Conservation (phyloP, 2,888 invertebrate genomes). For the Sturmia bella region DNA sequence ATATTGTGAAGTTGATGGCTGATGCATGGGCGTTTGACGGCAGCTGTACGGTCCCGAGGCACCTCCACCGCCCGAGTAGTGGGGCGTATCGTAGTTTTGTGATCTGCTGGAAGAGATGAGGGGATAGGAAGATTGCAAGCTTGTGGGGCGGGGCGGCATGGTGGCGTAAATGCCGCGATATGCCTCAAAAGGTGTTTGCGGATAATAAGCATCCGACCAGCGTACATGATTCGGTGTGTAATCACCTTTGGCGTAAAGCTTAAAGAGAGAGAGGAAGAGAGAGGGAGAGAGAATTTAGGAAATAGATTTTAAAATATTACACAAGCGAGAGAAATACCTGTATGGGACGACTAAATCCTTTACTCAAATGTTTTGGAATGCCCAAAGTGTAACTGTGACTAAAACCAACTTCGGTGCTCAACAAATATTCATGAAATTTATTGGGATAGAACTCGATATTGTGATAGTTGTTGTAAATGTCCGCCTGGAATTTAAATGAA, state of each 20-base stretch:
- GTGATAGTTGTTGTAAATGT: slow-evolving; percentile 92
- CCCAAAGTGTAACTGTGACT: slow-evolving; percentile 93
- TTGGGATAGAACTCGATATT: slow-evolving; percentile 94
- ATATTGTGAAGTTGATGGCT: slow-evolving; percentile 79
- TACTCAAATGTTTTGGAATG: slow-evolving; percentile 90
- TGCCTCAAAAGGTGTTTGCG: slow-evolving; percentile 85
- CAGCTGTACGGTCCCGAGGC: slow-evolving; percentile 81
- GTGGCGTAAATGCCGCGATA: slow-evolving; percentile 84
- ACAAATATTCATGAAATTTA: slow-evolving; percentile 95
- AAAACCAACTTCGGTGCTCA: slow-evolving; percentile 95
- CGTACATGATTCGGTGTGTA: slow-evolving; percentile 85
- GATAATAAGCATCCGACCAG: slow-evolving; percentile 86
- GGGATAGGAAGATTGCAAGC: slow-evolving; percentile 72
- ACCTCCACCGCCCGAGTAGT: slow-evolving; percentile 76
- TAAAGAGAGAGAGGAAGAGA: slow-evolving; percentile 14
- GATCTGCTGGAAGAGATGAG: slow-evolving; percentile 77
- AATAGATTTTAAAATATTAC: no score
- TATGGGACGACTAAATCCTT: slow-evolving; percentile 94
- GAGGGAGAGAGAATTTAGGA: not conserved
- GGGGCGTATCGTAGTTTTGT: slow-evolving; percentile 80
- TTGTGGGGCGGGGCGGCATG: slow-evolving; percentile 80
- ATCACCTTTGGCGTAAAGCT: slow-evolving; percentile 85
- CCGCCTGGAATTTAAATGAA: slow-evolving; percentile 85
- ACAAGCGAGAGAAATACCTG: slow-evolving; percentile 81
- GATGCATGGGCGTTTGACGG: slow-evolving; percentile 82